Evolutionary conservation across 2,888 invertebrate genomes (phyloP), one percentile per base, ranked within the genome.

Genomic region (Philonicus albiceps): DNA sequence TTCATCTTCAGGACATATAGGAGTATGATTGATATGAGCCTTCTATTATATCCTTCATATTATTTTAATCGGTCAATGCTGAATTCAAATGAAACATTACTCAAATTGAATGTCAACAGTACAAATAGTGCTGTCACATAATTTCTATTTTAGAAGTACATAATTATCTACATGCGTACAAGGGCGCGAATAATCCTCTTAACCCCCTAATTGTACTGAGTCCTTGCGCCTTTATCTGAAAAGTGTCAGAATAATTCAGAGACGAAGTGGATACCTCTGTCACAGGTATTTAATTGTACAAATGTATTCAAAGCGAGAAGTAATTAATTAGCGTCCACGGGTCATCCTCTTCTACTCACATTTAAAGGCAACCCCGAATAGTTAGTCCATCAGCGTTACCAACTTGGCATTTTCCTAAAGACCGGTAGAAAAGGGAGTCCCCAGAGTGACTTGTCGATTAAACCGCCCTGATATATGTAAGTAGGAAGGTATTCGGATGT

Each of bases 271-370:
- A 30, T 80, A 80, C n/a, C 80, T 27, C 80, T 53, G 80, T 80
- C 80, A 80, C 27, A 80, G 53, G 80, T 53, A 80, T 31, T 80
- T 80, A 53, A 80, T 80, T 53, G 53, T 53, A 80, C 53, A 27
- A 80, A 80, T 80, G 80, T 30, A 16, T 30, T 40, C 53, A 53
- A 31, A 80, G 49, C 16, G 80, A 80, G 49, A 84, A 43, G 73
- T 75, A 85, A 85, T 85, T 85, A 85, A 85, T 85, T 85, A 85
- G 73, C 75, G 73, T 19, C 53, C 31, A 85, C 53, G 27, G n/a
- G 4, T 75, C 74, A 22, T 74, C 34, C 64, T 37, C 37, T 83
- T 64, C 37, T 83, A 83, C 64, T 83, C 19, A 31, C 37, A 64
- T 83, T 83, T 43, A 55, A 64, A 55, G 64, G 83, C 5, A 64